These are phyloP conservation scores for Phalacrocorax carbo DNA, from an alignment of 2,113 vertebrate species.

Conservation along the genomic window DNA sequence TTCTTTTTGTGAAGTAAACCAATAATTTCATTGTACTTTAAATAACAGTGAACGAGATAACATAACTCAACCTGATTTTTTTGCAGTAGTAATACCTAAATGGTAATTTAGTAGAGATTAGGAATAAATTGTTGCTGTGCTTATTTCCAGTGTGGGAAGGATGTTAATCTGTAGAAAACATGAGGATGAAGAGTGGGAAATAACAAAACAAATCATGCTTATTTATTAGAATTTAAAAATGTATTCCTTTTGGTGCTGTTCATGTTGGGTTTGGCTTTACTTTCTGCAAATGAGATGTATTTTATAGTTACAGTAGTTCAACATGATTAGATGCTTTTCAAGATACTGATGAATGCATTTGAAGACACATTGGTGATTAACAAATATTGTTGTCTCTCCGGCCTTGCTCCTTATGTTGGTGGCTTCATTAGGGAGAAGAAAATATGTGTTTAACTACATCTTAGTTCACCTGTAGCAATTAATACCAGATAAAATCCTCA, in stretches of 20 bases:
- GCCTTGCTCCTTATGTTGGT: not conserved
- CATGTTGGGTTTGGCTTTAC: not conserved
- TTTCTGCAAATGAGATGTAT: not conserved
- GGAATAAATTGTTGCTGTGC: not conserved
- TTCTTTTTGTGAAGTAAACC: not conserved
- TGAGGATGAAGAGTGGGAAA: not conserved
- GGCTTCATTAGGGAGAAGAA: not conserved
- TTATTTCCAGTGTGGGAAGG: not conserved
- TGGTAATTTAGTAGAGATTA: not conserved
- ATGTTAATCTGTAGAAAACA: not conserved
- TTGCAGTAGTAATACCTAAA: not conserved
- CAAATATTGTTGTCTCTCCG: not conserved
- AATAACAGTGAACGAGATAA: not conserved
- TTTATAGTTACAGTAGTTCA: not conserved
- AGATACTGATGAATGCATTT: not conserved
- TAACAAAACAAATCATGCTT: not conserved
- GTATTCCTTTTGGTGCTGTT: not conserved
- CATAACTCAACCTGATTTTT: not conserved
- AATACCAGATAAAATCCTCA: not conserved
- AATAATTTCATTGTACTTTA: not conserved
- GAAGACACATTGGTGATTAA: not conserved
- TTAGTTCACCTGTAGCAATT: not conserved
- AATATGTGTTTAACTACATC: not conserved
- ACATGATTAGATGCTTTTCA: not conserved
- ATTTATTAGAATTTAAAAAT: not conserved